Base-by-base conservation (phyloP, 2,113 vertebrate species). In the Cnemophilus loriae region DNA sequence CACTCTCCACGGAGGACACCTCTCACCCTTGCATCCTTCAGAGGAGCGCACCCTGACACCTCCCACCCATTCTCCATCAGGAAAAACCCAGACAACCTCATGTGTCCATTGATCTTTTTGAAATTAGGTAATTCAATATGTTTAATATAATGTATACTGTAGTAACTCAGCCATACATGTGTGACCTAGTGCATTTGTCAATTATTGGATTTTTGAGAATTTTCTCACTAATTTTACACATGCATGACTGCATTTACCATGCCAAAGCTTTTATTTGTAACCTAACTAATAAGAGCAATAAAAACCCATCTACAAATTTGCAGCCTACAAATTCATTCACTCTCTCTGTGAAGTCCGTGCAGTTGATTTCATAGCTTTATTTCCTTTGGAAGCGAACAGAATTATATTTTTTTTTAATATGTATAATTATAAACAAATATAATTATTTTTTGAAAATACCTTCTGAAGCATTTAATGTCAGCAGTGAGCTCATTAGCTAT, bases 381-480 rank as follows among this genome's bases (percentile, higher is more conserved):
- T 77, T 89, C 64, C 44, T 71, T 70, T 68, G 42, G 30, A 88
- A 90, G 35, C 46, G 90, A 87, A 83, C 2, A 49, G 4, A 86
- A 89, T 84, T 71, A 30, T 28, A 15, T 2, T 46, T 59, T 41
- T 21, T 8, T 10, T n/a, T n/a, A n/a, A 20, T 24, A n/a, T 26
- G 42, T 17, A 11, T 37, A 79, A 60, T 92, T 60, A 82, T 28
- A 59, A 39, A 37, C 11, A 88, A 91, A 87, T n/a, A 60, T 9
- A 82, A 60, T 55, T 87, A 39, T 85, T 60, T 75, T 35, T 47
- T 4, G 2, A 8, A 79, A 89, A 84, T 59, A 65, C 10, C 26
- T 84, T 91, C 63, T 74, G 26, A 83, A 88, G 80, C 73, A 60
- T 53, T 95, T 91, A 42, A 89, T 77, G 30, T 61, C 59, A 86